Percentiles rank a stretch among this genome's conserved stretches.
These are phyloP conservation scores for Eleutherodactylus coqui DNA, from an alignment of 2,797 vertebrate genomes.

Conservation along the genomic window DNA sequence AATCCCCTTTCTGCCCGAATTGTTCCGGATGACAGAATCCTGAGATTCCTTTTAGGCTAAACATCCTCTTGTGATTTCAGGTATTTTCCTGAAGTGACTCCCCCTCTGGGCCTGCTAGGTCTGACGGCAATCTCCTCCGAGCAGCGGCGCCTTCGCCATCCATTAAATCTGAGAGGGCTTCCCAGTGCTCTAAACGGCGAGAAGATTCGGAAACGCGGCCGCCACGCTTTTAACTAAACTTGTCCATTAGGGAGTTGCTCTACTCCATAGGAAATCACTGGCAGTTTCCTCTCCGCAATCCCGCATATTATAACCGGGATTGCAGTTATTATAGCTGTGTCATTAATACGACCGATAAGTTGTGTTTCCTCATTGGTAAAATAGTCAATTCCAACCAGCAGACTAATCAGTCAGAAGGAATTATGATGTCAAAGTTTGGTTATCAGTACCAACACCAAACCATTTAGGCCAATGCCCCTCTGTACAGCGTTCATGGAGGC, in stretches of 20 bases:
- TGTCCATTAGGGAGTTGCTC: not conserved
- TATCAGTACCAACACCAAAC: too few species aligned
- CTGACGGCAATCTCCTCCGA: conserved; percentile 15
- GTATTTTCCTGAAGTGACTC: conserved; percentile 53
- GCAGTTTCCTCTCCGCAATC: too few species aligned
- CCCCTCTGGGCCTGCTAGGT: conserved; percentile 9
- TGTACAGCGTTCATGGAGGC: too few species aligned
- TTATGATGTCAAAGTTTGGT: not conserved
- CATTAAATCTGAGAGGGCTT: conserved; percentile 5
- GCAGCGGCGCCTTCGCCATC: not conserved
- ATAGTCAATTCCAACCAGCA: not conserved
- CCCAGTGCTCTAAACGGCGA: not conserved
- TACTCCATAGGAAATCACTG: not conserved
- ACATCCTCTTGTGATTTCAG: conserved; percentile 6
- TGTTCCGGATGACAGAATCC: conserved; percentile 15
- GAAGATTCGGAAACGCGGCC: not conserved
- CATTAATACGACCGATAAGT: not conserved
- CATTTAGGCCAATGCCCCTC: too few species aligned
- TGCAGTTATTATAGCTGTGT: not conserved
- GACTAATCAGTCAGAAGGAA: not conserved
- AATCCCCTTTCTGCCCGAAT: conserved; percentile 44
- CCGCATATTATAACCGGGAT: not conserved
- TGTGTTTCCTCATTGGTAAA: not conserved
- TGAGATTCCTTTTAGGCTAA: conserved; percentile 48
- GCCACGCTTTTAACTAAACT: not conserved